Evolutionary conservation across 2,888 invertebrate genomes (phyloP).

Genomic region (Hypolimnas misippus): DNA sequence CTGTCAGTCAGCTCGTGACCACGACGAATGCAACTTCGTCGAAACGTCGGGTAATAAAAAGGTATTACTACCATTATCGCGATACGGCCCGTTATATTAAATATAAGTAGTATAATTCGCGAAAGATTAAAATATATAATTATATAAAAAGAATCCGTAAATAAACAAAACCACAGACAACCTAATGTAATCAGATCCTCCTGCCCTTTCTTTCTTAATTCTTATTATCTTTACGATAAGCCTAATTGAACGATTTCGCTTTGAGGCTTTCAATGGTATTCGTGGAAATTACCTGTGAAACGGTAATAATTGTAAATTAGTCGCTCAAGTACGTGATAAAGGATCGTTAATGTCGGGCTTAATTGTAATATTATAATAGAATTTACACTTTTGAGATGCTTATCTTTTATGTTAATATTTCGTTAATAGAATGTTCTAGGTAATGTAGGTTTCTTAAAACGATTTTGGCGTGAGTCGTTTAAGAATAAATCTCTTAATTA

Average conservation of each 20-base stretch:
- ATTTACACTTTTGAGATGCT: neutral
- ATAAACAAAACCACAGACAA: neutral
- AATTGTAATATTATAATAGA: constrained; percentile 5
- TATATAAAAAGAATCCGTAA: no score
- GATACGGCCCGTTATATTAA: no score
- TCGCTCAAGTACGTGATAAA: constrained; percentile 4
- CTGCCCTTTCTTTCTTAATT: constrained; percentile 10
- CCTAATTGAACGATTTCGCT: constrained; percentile 15
- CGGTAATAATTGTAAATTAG: constrained; percentile 13
- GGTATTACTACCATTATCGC: no score
- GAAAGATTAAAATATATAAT: no score
- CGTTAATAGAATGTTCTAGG: neutral
- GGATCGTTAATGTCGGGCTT: constrained; percentile 2
- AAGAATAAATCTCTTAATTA: no score
- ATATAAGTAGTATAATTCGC: no score
- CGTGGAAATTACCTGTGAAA: constrained; percentile 7
- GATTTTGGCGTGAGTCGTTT: no score
- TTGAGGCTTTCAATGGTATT: constrained; percentile 8
- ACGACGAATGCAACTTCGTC: no score
- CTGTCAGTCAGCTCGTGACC: no score
- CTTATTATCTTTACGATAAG: constrained; percentile 14
- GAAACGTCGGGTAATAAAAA: no score
- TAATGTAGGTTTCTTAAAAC: no score
- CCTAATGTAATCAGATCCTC: constrained; percentile 7
- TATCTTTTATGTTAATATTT: neutral